phyloP scores from a whole-genome alignment of 1,140 invertebrate genomes.

The Ostrea denselamellosa region DNA sequence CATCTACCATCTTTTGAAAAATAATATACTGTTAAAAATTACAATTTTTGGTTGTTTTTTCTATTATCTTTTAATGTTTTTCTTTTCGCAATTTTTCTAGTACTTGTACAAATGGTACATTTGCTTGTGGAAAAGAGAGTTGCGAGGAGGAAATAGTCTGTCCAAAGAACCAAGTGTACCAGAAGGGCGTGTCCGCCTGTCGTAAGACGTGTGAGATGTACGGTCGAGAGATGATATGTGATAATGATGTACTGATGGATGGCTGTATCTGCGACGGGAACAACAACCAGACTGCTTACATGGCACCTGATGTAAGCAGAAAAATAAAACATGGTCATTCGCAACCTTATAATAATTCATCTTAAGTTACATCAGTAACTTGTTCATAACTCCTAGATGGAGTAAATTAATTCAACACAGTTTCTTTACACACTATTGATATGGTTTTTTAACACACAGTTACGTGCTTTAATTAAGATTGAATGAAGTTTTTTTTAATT shows the following conservation, averaged over 20 bases:
- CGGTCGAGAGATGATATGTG: slow-evolving; percentile 13
- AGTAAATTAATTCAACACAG: no score
- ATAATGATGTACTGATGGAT: not conserved
- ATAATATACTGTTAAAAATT: no score
- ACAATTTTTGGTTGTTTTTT: no score
- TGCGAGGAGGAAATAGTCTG: slow-evolving; percentile 55
- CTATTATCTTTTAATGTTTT: not conserved
- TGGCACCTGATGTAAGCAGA: slow-evolving; percentile 31
- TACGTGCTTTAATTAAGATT: no score
- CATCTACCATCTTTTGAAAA: no score
- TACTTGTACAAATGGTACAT: slow-evolving; percentile 48
- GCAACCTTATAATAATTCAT: no score
- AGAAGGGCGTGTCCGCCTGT: slow-evolving; percentile 25
- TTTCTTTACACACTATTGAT: no score
- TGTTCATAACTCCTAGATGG: no score
- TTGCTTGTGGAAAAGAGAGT: slow-evolving; percentile 46
- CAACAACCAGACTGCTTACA: not conserved
- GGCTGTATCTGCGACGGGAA: slow-evolving; percentile 52
- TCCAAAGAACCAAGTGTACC: slow-evolving; percentile 50
- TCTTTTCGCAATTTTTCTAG: slow-evolving; percentile 37
- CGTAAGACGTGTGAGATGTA: slow-evolving; percentile 42
- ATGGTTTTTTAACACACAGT: no score
- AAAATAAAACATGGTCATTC: not conserved
- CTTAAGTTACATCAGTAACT: no score
- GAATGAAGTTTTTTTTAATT: not conserved